A percentile compares a stretch with the other conserved stretches of the same genome.
phyloP scores from a whole-genome alignment of 2,888 invertebrate genomes.

The Caradrina clavipalpis region DNA sequence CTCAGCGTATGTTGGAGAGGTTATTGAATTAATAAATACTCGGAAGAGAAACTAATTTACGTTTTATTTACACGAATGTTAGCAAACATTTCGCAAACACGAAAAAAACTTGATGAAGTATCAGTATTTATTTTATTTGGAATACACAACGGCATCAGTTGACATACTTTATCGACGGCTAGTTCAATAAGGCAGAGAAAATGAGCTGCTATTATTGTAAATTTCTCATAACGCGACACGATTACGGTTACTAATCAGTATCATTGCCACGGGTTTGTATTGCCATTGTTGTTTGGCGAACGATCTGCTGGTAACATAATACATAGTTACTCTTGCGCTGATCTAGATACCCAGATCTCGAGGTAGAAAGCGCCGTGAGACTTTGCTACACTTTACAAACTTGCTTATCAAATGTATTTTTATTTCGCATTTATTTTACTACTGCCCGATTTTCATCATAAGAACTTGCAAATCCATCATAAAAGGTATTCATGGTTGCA shows the following conservation, averaged over 20 bases:
- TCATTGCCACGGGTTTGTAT: slow-evolving; percentile 73
- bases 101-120: slow-evolving; percentile 28
- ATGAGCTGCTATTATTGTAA: slow-evolving; percentile 49
- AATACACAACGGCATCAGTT: slow-evolving; percentile 43
- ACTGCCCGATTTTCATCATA: not conserved
- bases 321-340: slow-evolving; percentile 72
- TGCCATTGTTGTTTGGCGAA: slow-evolving; percentile 74
- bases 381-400: slow-evolving; percentile 59
- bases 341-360: slow-evolving; percentile 85
- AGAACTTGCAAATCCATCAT: not conserved
- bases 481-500: slow-evolving; percentile 24
- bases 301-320: slow-evolving; percentile 73
- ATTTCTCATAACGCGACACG: slow-evolving; percentile 59
- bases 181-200: slow-evolving; percentile 52
- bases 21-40: slow-evolving; percentile 21
- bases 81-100: slow-evolving; percentile 15
- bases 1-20: slow-evolving; percentile 13
- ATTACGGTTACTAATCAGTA: slow-evolving; percentile 74
- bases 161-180: slow-evolving; percentile 54
- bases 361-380: slow-evolving; percentile 74
- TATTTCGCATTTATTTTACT: slow-evolving; percentile 16
- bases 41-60: slow-evolving; percentile 8
- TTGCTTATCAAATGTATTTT: slow-evolving; percentile 51
- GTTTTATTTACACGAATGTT: slow-evolving; percentile 35
- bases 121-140: slow-evolving; percentile 47